Conservation (phyloP, 2,113 vertebrate genomes). For the Channa maculata region DNA sequence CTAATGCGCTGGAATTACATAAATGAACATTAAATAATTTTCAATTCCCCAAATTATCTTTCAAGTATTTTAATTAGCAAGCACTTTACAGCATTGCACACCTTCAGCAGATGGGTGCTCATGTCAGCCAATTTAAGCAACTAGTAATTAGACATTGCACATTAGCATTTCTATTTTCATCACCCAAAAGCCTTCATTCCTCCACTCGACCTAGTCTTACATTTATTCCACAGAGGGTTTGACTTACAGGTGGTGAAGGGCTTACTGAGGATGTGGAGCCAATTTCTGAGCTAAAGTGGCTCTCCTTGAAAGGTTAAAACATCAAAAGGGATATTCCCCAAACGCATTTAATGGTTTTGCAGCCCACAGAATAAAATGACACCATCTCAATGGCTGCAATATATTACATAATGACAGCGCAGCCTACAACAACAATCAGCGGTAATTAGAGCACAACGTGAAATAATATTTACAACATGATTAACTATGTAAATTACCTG, state of each 20-base stretch:
- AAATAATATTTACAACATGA: conserved; percentile 26
- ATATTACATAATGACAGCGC: conserved; percentile 27
- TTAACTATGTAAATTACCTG: conserved; percentile 45
- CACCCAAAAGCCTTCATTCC: conserved; percentile 54
- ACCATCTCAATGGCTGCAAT: conserved; percentile 28
- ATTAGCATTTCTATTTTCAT: conserved; percentile 80
- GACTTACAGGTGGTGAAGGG: conserved; percentile 75
- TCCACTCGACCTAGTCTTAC: conserved; percentile 53
- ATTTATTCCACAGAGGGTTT: conserved; percentile 60
- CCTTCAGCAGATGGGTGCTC: conserved; percentile 79
- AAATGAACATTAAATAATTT: conserved; percentile 80
- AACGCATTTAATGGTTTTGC: conserved; percentile 48
- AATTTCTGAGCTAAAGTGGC: conserved; percentile 64
- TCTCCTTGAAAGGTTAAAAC: conserved; percentile 73
- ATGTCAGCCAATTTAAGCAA: conserved; percentile 79
- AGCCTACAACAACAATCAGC: conserved; percentile 22
- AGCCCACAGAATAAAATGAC: conserved; percentile 44
- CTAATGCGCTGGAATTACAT: conserved; percentile 68
- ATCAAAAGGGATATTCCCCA: conserved; percentile 61
- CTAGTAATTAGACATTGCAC: conserved; percentile 74
- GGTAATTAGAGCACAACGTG: conserved; percentile 35
- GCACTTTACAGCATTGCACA: conserved; percentile 72
- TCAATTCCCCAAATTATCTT: conserved; percentile 79
- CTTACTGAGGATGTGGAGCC: conserved; percentile 57
- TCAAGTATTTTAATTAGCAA: conserved; percentile 82